Percentiles rank a stretch among this genome's conserved stretches.
phyloP scores from a whole-genome alignment of 2,888 invertebrate species.

The Emmelina monodactyla region DNA sequence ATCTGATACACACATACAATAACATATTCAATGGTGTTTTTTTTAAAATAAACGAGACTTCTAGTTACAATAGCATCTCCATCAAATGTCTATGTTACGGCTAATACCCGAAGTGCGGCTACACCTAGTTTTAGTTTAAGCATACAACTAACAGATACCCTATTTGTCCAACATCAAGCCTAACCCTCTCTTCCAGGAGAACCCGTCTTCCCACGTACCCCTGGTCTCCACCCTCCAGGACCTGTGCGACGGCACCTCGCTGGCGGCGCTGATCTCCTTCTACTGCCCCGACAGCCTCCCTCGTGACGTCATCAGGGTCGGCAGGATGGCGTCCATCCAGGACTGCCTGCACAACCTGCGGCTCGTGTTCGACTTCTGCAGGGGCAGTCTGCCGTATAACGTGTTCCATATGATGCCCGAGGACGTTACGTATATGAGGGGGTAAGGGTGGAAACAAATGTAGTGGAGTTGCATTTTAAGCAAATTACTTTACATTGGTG shows the following conservation, averaged over 20 bases:
- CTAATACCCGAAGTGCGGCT: too few species aligned
- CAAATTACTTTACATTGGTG: too few species aligned
- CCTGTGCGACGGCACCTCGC: constrained; percentile 88
- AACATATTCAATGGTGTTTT: too few species aligned
- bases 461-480: not conserved
- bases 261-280: constrained; percentile 87
- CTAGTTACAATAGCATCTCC: too few species aligned
- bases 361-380: constrained; percentile 87
- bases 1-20: too few species aligned
- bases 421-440: constrained; percentile 92
- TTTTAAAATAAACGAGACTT: too few species aligned
- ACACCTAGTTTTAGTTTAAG: too few species aligned
- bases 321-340: constrained; percentile 78
- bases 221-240: constrained; percentile 82
- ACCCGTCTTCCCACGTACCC: constrained; percentile 68
- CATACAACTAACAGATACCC: too few species aligned
- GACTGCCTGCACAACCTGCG: constrained; percentile 92
- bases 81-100: too few species aligned
- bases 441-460: constrained; percentile 62
- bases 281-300: constrained; percentile 74
- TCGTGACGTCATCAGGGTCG: constrained; percentile 60
- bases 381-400: constrained; percentile 82
- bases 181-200: constrained; percentile 58
- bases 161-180: not conserved
- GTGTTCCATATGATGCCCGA: constrained; percentile 96